A percentile compares a stretch with the other conserved stretches of the same genome.
These are phyloP conservation scores for Cyphomyrus discorhynchus DNA, from an alignment of 2,113 vertebrate species.

Conservation along the genomic window DNA sequence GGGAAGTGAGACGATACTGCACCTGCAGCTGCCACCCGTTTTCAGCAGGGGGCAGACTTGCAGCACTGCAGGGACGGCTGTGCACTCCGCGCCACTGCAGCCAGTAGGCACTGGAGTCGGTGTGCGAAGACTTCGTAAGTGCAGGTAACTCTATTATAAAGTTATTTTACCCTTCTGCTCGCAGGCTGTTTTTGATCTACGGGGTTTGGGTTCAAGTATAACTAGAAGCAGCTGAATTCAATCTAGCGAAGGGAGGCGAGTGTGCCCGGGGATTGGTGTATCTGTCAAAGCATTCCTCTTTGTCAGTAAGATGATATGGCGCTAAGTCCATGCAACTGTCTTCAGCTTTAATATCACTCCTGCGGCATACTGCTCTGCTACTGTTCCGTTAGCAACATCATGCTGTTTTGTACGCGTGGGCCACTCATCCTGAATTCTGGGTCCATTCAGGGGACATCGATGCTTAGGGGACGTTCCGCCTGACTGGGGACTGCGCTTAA, in stretches of 20 bases:
- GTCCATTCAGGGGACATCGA: background rate
- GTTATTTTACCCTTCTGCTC: background rate
- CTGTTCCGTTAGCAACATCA: background rate
- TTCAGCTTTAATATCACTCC: background rate
- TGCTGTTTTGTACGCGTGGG: background rate
- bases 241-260: background rate
- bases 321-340: background rate
- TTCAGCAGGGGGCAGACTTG: conserved; percentile 12
- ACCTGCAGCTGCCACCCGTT: background rate
- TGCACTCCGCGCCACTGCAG: background rate
- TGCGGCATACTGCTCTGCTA: background rate
- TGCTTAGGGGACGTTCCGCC: background rate
- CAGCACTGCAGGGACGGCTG: background rate
- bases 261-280: background rate
- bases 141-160: conserved; percentile 3
- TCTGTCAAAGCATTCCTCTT: conserved; percentile 7
- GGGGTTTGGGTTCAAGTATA: conserved; percentile 2
- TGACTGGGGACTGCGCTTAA: background rate
- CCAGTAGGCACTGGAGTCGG: background rate
- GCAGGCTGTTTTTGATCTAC: conserved; percentile 7
- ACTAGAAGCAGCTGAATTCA: background rate
- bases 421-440: background rate
- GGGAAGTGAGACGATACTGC: background rate
- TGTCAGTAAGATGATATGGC: background rate
- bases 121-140: background rate